Percentiles rank a stretch among this genome's conserved stretches.
These are phyloP conservation scores for Callocephalon fimbriatum DNA, from an alignment of 2,113 vertebrate species.

Conservation along the genomic window DNA sequence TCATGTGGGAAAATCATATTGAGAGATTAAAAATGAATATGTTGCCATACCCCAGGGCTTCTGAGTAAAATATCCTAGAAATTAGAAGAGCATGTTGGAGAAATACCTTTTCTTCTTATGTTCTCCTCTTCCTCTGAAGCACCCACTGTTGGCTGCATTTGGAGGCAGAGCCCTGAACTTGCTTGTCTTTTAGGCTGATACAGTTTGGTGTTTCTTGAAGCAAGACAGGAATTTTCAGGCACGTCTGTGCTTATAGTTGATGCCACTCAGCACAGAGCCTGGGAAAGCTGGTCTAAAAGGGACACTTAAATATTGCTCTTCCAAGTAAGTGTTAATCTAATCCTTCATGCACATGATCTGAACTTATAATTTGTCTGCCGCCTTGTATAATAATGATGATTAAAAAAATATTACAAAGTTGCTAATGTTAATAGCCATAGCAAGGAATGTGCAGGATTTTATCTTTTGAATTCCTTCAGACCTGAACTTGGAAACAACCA, in stretches of 20 bases:
- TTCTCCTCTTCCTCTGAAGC: neutral
- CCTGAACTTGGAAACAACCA: neutral
- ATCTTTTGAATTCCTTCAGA: neutral
- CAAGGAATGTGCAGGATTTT: neutral
- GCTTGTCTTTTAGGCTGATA: neutral
- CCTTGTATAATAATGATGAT: neutral
- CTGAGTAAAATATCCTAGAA: neutral
- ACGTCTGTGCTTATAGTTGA: neutral
- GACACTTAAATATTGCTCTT: neutral
- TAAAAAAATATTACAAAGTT: neutral
- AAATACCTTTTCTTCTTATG: accelerated
- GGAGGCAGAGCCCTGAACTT: neutral
- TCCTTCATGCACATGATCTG: neutral
- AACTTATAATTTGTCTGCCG: neutral
- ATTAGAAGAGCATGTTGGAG: neutral
- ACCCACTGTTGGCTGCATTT: neutral
- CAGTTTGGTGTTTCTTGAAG: neutral
- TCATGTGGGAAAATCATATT: neutral
- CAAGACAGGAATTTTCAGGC: neutral
- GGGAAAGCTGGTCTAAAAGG: neutral
- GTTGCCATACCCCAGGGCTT: neutral
- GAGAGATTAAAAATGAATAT: neutral
- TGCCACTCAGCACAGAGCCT: neutral
- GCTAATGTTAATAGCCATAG: neutral
- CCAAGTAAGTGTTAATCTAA: neutral